A percentile compares a stretch with the other conserved stretches of the same genome.
These are phyloP conservation scores for Rhodinocichla rosea DNA, from an alignment of 2,113 vertebrate species.

Conservation along the genomic window DNA sequence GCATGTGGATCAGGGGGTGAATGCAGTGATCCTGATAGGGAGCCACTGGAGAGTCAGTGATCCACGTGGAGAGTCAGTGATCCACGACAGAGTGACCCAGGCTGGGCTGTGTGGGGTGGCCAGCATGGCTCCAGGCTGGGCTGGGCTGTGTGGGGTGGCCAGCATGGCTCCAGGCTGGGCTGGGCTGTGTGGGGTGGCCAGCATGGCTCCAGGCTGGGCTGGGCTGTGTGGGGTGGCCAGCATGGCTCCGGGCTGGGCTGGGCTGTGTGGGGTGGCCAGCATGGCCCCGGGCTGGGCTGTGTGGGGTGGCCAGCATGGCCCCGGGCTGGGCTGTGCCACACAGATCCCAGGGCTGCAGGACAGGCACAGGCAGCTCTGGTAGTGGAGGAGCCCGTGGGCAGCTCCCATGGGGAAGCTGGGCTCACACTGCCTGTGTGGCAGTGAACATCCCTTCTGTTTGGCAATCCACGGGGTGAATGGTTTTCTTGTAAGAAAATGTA, in stretches of 20 bases:
- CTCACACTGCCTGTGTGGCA: neutral
- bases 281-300: no score
- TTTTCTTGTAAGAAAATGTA: neutral
- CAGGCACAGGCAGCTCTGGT: neutral
- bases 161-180: neutral
- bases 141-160: no score
- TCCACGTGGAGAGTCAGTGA: neutral
- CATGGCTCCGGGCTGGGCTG: fast-evolving
- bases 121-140: no score
- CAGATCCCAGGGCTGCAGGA: neutral
- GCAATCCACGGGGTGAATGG: fast-evolving
- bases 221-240: neutral
- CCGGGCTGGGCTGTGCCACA: neutral
- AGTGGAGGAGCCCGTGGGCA: fast-evolving
- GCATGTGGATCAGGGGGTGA: neutral
- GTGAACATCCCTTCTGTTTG: neutral
- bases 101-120: neutral
- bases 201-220: neutral
- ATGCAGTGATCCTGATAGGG: neutral
- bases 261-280: no score
- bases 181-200: neutral
- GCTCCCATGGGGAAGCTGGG: fast-evolving
- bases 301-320: no score
- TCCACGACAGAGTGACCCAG: neutral
- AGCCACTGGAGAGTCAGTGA: neutral